Evolutionary conservation across 2,888 invertebrate species (phyloP), one percentile per base, ranked within the genome.

Genomic region (Malthinus seriepunctatus): DNA sequence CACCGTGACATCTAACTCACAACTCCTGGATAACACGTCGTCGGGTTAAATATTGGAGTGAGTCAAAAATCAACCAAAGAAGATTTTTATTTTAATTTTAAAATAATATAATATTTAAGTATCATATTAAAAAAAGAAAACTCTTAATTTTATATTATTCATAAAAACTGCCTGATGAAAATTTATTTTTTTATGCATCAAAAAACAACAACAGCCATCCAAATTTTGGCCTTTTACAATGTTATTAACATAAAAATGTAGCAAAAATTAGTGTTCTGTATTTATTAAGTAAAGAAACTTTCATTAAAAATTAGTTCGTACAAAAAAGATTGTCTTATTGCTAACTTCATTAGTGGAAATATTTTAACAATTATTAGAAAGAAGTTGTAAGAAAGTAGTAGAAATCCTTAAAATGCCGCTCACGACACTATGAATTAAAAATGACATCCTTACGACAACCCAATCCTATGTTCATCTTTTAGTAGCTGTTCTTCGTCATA

Each of bases 1-100:
- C 49, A 77, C 80, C 32, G 81, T 73, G 52, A 76, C 81, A 3
- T 80, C 79, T 66, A 64, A 73, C 63, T 71, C 80, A 55, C 65
- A 66, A 55, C 70, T 72, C 38, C 65, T 67, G 45, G 62, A 64
- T 33, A 66, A 63, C 60, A 63, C 64, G 34, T 67, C 70, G 37
- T 56, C 60, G 38, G 60, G 60, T 37, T 60, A 44, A 56, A 44
- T n/a, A n/a, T 35, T 34, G 32, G 46, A 38, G n/a, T 12, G 57
- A 50, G 55, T 33, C 46, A 39, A 12, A 35, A 37, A 31, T 53
- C n/a, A 48, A 48, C 9, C n/a, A 31, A 14, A 37, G 23, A 23
- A 23, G 23, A 23, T 23, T 23, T 23, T 3, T 23, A 23, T 23
- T 23, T 34, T 51, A 49, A 46, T 58, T 49, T 53, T 49, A 53